Percentiles rank a stretch among this genome's conserved stretches.
These are phyloP conservation scores for Heliconius charithonia DNA, from an alignment of 2,888 invertebrate genomes.

Conservation along the genomic window DNA sequence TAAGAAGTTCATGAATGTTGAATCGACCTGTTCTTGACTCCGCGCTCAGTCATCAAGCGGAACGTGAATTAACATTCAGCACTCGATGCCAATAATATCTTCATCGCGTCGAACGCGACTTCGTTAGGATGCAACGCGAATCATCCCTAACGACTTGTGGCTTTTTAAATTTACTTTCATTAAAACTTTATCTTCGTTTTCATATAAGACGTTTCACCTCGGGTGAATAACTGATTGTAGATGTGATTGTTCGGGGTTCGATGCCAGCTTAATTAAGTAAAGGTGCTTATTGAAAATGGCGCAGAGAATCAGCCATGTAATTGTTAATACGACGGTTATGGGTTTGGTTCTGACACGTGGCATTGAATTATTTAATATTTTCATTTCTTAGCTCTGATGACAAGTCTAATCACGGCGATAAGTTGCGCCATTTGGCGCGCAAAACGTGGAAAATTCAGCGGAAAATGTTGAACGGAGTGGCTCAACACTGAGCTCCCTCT, in stretches of 20 bases:
- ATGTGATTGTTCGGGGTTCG: background rate
- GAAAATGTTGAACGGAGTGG: too few species aligned
- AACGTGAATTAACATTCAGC: constrained; percentile 44
- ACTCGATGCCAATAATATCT: constrained; percentile 44
- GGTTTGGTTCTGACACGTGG: background rate
- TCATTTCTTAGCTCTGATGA: background rate
- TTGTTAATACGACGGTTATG: background rate
- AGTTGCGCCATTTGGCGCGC: background rate
- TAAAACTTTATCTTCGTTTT: constrained; percentile 19
- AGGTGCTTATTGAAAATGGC: background rate
- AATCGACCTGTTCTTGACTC: constrained; percentile 11
- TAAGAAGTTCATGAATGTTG: constrained; percentile 25
- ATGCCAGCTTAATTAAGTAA: background rate
- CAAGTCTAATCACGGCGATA: background rate
- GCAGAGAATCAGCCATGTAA: too few species aligned
- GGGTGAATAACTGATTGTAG: background rate
- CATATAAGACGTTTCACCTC: background rate
- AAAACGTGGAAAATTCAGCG: background rate
- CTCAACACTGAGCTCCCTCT: background rate
- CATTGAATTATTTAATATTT: background rate
- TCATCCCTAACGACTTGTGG: constrained; percentile 41
- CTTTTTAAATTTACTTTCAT: constrained; percentile 40
- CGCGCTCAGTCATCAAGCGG: constrained; percentile 23
- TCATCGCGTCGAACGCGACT: constrained; percentile 37
- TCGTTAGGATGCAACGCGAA: constrained; percentile 37